Percentiles rank a stretch among this genome's conserved stretches.
Evolutionary conservation across 2,888 invertebrate species (phyloP).

Genomic region (Spodoptera exigua): DNA sequence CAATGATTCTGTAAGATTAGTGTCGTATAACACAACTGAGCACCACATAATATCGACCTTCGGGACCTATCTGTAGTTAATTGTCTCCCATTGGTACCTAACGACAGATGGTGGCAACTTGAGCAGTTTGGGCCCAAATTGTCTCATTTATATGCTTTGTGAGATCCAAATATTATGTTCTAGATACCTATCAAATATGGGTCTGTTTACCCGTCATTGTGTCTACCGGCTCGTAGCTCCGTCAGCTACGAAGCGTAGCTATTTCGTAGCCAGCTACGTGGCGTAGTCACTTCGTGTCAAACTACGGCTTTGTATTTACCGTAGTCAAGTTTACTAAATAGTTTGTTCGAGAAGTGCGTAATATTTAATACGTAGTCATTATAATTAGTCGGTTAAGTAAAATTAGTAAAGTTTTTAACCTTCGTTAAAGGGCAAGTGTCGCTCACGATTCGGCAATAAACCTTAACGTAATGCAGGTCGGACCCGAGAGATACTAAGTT

Average conservation of each 20-base stretch:
- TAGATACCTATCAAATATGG: constrained; percentile 17
- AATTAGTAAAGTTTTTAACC: constrained; percentile 28
- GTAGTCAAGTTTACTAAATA: background rate
- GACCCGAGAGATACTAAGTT: constrained; percentile 49
- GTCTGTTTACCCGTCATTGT: background rate
- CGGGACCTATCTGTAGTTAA: constrained; percentile 45
- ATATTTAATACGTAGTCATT: too few relatives aligned
- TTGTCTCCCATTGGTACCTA: constrained; percentile 48
- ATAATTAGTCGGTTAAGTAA: constrained; percentile 19
- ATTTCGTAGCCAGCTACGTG: constrained; percentile 10
- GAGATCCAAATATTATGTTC: constrained; percentile 27
- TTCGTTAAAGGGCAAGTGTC: constrained; percentile 24
- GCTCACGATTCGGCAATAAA: constrained; percentile 43
- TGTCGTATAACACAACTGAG: constrained; percentile 11
- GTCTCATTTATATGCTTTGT: constrained; percentile 34
- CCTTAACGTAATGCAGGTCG: constrained; percentile 48
- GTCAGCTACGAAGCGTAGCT: constrained; percentile 38
- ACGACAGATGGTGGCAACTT: constrained; percentile 39
- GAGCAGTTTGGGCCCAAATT: constrained; percentile 39
- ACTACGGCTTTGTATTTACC: background rate
- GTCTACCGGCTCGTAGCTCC: constrained; percentile 6
- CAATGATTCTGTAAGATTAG: background rate
- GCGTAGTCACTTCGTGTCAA: constrained; percentile 10
- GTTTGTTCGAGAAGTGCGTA: background rate
- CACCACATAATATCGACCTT: constrained; percentile 31